phyloP scores from a whole-genome alignment of 2,888 invertebrate species.

The Parnassius smintheus region DNA sequence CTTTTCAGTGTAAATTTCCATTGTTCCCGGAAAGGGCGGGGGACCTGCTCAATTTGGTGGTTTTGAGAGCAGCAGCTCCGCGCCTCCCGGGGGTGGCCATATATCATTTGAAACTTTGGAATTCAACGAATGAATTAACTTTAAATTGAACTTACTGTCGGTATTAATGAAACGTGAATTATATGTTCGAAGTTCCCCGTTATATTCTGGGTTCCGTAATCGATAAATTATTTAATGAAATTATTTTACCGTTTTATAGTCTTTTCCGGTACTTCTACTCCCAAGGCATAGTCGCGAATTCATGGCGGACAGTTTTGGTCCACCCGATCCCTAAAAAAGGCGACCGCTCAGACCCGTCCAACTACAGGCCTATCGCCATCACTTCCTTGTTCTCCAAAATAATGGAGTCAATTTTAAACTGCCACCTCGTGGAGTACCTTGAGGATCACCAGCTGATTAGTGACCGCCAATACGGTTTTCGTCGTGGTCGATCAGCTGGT shows the following conservation, averaged over 20 bases:
- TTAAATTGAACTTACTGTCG: conserved; percentile 60
- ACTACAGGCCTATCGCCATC: too few species aligned
- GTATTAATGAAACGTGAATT: conserved; percentile 66
- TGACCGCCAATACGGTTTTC: too few species aligned
- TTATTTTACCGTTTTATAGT: neutral
- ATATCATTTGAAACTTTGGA: conserved; percentile 67
- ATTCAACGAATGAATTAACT: conserved; percentile 63
- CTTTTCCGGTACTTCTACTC: too few species aligned
- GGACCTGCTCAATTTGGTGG: conserved; percentile 43
- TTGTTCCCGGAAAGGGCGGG: conserved; percentile 39
- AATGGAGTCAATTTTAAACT: too few species aligned
- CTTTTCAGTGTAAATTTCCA: conserved; percentile 47
- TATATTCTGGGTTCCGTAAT: neutral
- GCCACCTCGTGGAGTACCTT: too few species aligned
- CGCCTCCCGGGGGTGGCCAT: conserved; percentile 52
- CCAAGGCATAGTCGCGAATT: too few species aligned
- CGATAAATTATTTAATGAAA: neutral
- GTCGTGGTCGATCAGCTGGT: too few species aligned
- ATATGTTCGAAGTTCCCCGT: conserved; percentile 6
- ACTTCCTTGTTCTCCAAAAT: too few species aligned
- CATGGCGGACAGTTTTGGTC: too few species aligned
- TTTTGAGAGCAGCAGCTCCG: conserved; percentile 33
- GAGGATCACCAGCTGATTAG: too few species aligned
- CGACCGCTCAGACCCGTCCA: too few species aligned
- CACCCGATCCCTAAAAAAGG: too few species aligned